Conservation (phyloP, 2,888 invertebrate species). For the Cynaeus angustus region DNA sequence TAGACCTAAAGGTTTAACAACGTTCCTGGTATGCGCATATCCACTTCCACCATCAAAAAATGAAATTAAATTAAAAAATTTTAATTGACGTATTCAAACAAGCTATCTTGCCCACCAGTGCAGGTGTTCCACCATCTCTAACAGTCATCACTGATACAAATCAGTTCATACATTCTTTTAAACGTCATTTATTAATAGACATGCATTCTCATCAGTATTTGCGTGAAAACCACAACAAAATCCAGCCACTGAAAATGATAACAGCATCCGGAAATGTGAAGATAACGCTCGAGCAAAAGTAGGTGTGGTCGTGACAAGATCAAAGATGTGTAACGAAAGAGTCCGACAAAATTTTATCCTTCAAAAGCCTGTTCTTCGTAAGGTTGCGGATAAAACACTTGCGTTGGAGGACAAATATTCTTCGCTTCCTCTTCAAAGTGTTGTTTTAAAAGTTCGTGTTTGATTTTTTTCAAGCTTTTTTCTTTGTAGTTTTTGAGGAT, state of each 20-base stretch:
- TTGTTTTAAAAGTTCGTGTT: constrained; percentile 39
- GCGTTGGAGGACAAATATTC: constrained; percentile 42
- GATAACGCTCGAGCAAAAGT: constrained; percentile 3
- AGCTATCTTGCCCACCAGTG: constrained; percentile 7
- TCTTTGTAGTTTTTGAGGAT: constrained; percentile 38
- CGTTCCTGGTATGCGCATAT: too few relatives aligned
- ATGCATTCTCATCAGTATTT: too few relatives aligned
- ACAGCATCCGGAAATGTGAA: constrained; percentile 9
- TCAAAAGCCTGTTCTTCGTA: neutral
- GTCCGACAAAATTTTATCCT: constrained; percentile 11
- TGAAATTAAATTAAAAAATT: constrained; percentile 17
- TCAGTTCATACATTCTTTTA: neutral
- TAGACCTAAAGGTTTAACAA: too few relatives aligned
- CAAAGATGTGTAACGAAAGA: constrained; percentile 17
- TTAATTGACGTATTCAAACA: constrained; percentile 11
- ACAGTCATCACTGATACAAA: constrained; percentile 6
- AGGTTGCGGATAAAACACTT: constrained; percentile 19
- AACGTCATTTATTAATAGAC: too few relatives aligned
- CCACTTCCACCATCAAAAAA: neutral
- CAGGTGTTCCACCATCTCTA: constrained; percentile 9
- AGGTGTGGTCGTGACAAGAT: constrained; percentile 21
- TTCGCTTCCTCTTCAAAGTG: constrained; percentile 39
- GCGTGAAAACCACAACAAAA: neutral
- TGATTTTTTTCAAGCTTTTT: constrained; percentile 41
- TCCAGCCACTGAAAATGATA: constrained; percentile 3